Evolutionary conservation across 2,797 vertebrate genomes (phyloP).

Genomic region (Danio jaintianensis): DNA sequence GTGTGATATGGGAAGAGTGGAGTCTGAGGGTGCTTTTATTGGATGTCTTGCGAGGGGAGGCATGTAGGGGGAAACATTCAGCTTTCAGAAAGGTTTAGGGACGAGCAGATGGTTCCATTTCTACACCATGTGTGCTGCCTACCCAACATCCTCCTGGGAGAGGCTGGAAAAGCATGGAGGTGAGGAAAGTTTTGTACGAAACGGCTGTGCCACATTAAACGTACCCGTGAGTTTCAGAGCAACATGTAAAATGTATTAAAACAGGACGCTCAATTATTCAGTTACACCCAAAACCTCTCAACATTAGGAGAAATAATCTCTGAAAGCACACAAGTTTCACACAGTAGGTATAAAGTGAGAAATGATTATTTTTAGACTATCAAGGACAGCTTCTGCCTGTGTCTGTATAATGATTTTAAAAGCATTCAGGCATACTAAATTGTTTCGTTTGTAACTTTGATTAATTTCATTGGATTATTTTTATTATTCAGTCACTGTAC

Average conservation of each 20-base stretch:
- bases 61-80: conserved; percentile 42
- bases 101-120: conserved; percentile 58
- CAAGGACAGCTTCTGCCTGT: neutral
- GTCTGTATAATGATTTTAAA: no score
- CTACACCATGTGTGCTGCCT: conserved; percentile 57
- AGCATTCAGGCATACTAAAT: no score
- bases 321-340: no score
- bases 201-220: conserved; percentile 12
- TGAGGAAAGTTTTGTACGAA: conserved; percentile 12
- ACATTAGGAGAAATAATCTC: conserved; percentile 10
- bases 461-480: no score
- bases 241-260: conserved; percentile 45
- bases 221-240: conserved; percentile 16
- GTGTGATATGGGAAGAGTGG: conserved; percentile 22
- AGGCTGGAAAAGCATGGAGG: conserved; percentile 55
- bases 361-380: neutral
- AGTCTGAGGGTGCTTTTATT: conserved; percentile 44
- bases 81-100: conserved; percentile 52
- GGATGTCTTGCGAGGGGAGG: conserved; percentile 31
- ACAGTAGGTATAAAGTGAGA: no score
- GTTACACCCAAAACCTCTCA: conserved; percentile 43
- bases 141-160: conserved; percentile 43
- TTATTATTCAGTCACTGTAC: no score
- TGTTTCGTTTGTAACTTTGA: no score
- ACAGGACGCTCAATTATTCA: conserved; percentile 51